A percentile compares a stretch with the other conserved stretches of the same genome.
Evolutionary conservation across 2,113 vertebrate species (phyloP).

Genomic region (Bufo gargarizans): DNA sequence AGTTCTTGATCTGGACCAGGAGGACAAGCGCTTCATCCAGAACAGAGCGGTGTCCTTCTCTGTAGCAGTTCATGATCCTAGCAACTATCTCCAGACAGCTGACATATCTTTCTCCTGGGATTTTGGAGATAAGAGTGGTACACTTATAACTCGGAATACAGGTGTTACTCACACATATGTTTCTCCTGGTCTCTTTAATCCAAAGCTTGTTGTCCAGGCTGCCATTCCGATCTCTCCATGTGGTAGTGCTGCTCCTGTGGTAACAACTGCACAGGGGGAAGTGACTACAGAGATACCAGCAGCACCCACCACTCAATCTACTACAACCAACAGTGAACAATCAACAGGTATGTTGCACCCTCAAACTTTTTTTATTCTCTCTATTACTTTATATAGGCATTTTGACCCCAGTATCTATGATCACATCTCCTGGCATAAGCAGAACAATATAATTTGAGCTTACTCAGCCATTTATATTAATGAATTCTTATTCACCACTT

Average conservation of each 20-base stretch:
- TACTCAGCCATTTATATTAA: too few species aligned
- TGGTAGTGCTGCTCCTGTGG: conserved; percentile 63
- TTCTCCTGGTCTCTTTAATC: conserved; percentile 73
- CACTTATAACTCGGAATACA: conserved; percentile 83
- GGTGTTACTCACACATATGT: conserved; percentile 87
- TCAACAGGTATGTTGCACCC: background rate
- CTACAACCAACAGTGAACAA: conserved; percentile 23
- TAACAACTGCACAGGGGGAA: conserved; percentile 56
- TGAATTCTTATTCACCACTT: too few species aligned
- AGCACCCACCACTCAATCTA: conserved; percentile 61
- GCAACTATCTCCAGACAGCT: conserved; percentile 80
- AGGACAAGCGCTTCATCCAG: conserved; percentile 81
- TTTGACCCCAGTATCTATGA: too few species aligned
- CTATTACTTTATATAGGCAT: too few species aligned
- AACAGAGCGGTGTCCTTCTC: conserved; percentile 85
- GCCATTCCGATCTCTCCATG: conserved; percentile 81
- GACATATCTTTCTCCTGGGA: conserved; percentile 93
- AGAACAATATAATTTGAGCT: too few species aligned
- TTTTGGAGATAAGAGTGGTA: conserved; percentile 89
- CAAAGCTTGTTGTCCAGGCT: conserved; percentile 86
- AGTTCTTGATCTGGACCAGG: conserved; percentile 73
- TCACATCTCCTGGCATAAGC: too few species aligned
- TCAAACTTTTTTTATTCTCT: background rate
- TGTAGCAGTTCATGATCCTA: conserved; percentile 88
- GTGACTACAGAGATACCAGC: conserved; percentile 49